phyloP scores from a whole-genome alignment of 2,888 invertebrate genomes.

The Schrankia costaestrigalis region DNA sequence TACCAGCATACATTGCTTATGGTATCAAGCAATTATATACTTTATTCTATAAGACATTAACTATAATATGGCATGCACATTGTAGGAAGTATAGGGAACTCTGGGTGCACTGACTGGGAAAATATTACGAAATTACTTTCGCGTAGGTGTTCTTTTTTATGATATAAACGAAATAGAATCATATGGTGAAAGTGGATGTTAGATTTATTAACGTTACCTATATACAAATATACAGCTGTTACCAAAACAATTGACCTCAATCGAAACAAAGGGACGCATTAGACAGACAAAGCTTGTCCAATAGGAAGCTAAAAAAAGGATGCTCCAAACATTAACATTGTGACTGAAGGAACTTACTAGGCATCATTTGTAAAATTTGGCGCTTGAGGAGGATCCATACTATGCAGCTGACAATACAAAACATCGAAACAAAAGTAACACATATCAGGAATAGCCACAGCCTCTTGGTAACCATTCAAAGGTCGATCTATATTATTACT shows the following conservation, averaged over 20 bases:
- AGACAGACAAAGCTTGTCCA: constrained; percentile 39
- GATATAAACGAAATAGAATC: too few relatives aligned
- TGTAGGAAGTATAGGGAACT: constrained; percentile 20
- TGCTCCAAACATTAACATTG: constrained; percentile 12
- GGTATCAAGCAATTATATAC: constrained; percentile 21
- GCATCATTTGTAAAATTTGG: constrained; percentile 97
- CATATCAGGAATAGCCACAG: constrained; percentile 96
- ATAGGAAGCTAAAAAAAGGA: constrained; percentile 6
- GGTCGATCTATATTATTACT: constrained; percentile 82
- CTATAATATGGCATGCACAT: constrained; percentile 26
- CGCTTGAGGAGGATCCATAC: constrained; percentile 93
- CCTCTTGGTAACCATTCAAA: constrained; percentile 74
- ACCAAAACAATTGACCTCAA: constrained; percentile 41
- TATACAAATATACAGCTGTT: constrained; percentile 16
- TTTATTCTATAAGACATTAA: constrained; percentile 18
- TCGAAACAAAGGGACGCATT: constrained; percentile 44
- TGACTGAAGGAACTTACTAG: constrained; percentile 86
- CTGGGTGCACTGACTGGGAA: constrained; percentile 31
- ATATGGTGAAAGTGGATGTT: constrained; percentile 28
- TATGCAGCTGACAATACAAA: constrained; percentile 95
- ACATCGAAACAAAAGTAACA: constrained; percentile 99
- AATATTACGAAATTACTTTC: constrained; percentile 19
- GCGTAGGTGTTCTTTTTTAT: constrained; percentile 18
- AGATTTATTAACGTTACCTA: background rate
- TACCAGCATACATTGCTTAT: too few relatives aligned